These are phyloP conservation scores for Watsonalla binaria DNA, from an alignment of 2,888 invertebrate species.

Conservation along the genomic window DNA sequence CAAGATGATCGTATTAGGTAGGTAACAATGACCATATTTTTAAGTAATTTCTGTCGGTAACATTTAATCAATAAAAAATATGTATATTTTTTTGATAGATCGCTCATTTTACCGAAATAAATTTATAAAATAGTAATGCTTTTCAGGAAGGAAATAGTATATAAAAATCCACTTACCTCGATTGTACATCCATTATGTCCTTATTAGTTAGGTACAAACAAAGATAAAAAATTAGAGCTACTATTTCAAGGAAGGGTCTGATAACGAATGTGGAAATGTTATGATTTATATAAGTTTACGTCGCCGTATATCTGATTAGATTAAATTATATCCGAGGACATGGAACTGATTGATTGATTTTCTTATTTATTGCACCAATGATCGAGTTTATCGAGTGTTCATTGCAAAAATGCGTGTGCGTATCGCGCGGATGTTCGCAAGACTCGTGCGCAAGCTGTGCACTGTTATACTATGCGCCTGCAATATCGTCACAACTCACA, in stretches of 20 bases:
- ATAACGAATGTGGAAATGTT: slow-evolving; percentile 10
- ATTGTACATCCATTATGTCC: not conserved
- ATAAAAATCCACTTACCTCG: not conserved
- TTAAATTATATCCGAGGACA: slow-evolving; percentile 2
- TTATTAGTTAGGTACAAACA: not conserved
- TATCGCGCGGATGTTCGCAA: not conserved
- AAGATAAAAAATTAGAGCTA: not conserved
- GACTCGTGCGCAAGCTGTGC: not conserved
- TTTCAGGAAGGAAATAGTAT: not conserved
- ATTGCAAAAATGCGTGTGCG: not conserved
- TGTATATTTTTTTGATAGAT: too few species aligned
- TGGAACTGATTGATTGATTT: slow-evolving; percentile 1
- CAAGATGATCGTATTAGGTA: too few species aligned
- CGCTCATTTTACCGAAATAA: too few species aligned
- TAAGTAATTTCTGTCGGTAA: too few species aligned
- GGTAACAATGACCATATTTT: too few species aligned
- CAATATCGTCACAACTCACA: too few species aligned
- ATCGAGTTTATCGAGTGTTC: not conserved
- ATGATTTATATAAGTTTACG: slow-evolving; percentile 9
- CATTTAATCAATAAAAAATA: too few species aligned
- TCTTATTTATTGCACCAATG: not conserved
- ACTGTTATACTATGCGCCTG: too few species aligned
- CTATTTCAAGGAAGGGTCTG: slow-evolving; percentile 7
- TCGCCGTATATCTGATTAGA: not conserved
- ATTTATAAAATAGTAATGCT: not conserved